Evolutionary conservation across 2,888 invertebrate genomes (phyloP), one percentile per base, ranked within the genome.

Genomic region (Philereme vetulata): DNA sequence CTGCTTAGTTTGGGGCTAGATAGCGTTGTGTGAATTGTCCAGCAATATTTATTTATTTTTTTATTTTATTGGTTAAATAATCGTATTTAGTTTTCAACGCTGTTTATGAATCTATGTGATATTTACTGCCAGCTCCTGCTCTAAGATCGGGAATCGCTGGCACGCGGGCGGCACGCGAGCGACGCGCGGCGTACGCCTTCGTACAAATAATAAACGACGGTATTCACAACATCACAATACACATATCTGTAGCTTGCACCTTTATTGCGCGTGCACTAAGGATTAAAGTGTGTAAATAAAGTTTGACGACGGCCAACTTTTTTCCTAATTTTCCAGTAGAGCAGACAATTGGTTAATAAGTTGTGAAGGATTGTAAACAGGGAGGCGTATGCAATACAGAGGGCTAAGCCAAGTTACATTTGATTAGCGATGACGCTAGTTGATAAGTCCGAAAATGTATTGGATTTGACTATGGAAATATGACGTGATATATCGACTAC

Each of bases 121-220:
- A 49, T 49, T 47, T 8, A 38, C 10, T 34, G 4, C 51, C 7
- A 48, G 11, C 54, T 47, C 47, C 43, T 36, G 21, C 51, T 55
- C 55, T 55, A 56, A 43, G 21, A 51, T 55, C 43, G 36, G 9
- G 46, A 43, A 51, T 44, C 51, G 49, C 5, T 7, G 46, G 33
- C 71, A 64, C 67, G 69, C 61, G 68, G 36, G 54, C 40, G 56
- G 51, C 74, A 66, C 74, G 66, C 65, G 73, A 33, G 56, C 8
- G 53, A 35, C 67, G 51, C 62, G 60, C 65, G 67, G 52, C 63
- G 53, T 34, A 51, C 63, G 61, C 65, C 62, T 66, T 40, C 38
- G 44, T 49, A 63, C 65, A 60, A 61, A 65, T 66, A 69, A 72
- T 65, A 55, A 70, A 71, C 57, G 60, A 7, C 43, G 46, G 54